Conservation (phyloP, 2,797 vertebrate genomes). For the Diglossa cyanea region DNA sequence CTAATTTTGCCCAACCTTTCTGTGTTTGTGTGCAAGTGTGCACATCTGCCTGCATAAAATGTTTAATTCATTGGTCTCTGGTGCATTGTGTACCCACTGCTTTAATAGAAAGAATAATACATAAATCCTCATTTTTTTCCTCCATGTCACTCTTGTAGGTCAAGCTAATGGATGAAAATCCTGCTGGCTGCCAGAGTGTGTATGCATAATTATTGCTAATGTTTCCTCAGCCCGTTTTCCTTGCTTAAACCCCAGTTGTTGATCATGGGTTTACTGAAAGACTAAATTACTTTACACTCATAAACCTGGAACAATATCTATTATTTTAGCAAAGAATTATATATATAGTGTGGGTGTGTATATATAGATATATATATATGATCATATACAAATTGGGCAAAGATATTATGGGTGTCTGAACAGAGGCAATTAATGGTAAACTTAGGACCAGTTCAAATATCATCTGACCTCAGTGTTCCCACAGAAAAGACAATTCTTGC, state of each 20-base stretch:
- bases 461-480: background rate
- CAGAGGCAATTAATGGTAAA: background rate
- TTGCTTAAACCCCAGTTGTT: background rate
- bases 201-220: background rate
- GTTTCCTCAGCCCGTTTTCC: background rate
- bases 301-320: background rate
- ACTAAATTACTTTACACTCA: background rate
- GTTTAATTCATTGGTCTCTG: background rate
- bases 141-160: background rate
- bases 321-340: background rate
- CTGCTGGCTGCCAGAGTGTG: background rate
- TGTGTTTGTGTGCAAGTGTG: background rate
- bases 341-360: too few species aligned
- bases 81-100: background rate
- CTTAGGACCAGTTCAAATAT: background rate
- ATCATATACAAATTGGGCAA: background rate
- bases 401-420: background rate
- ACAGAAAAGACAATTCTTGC: background rate
- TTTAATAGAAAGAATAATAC: background rate
- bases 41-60: background rate
- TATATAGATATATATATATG: background rate
- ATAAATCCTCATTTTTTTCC: background rate
- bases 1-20: background rate
- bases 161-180: background rate
- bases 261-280: background rate